Evolutionary conservation across 1,140 invertebrate genomes (phyloP).

Genomic region (Diabrotica undecimpunctata): DNA sequence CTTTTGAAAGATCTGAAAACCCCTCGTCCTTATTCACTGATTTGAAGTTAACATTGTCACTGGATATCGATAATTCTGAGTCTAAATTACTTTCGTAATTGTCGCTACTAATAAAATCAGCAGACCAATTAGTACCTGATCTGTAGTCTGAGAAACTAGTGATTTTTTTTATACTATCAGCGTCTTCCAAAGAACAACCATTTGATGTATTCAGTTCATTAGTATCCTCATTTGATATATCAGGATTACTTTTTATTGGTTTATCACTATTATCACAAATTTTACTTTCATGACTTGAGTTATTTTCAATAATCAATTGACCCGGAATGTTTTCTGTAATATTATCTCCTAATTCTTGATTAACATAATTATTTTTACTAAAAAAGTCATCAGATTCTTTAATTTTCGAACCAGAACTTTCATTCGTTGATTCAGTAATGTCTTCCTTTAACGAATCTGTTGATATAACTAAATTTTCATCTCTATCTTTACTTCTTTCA

Average conservation of each 20-base stretch:
- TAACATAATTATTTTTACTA: neutral
- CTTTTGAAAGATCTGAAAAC: conserved; percentile 7
- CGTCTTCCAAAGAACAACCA: neutral
- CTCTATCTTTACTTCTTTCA: neutral
- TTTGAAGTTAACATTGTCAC: neutral
- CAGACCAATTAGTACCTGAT: neutral
- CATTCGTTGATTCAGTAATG: neutral
- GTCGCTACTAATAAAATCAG: neutral
- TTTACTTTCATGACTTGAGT: neutral
- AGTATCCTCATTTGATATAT: neutral
- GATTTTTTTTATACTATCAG: conserved; percentile 6
- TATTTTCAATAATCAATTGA: conserved; percentile 6
- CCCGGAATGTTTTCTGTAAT: conserved; percentile 5
- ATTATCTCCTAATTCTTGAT: neutral
- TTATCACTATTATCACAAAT: conserved; percentile 3
- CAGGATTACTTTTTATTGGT: neutral
- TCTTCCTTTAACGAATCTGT: neutral
- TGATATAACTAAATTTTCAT: conserved; percentile 20
- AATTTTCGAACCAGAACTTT: neutral
- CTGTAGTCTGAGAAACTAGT: neutral
- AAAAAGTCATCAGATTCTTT: conserved; percentile 6
- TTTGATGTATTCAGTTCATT: conserved; percentile 4
- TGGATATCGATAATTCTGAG: neutral
- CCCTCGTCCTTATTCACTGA: neutral
- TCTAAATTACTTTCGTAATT: neutral